These are phyloP conservation scores for Lasioglossum villosulum DNA, from an alignment of 2,888 invertebrate genomes.

Conservation along the genomic window DNA sequence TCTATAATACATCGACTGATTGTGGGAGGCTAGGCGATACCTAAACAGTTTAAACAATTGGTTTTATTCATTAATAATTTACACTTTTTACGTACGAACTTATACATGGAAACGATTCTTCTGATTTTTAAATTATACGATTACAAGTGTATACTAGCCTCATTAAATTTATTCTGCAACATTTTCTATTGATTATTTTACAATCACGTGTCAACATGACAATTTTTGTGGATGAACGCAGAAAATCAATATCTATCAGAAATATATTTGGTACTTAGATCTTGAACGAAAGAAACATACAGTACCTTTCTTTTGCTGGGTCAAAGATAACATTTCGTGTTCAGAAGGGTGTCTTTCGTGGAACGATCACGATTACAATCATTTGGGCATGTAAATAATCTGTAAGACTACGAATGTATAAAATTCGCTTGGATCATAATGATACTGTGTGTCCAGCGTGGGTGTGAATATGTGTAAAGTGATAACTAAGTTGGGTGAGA, in stretches of 20 bases:
- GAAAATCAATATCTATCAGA: background rate
- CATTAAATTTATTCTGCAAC: conserved; percentile 1
- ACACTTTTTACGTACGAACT: background rate
- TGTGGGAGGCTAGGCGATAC: conserved; percentile 27
- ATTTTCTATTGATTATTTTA: background rate
- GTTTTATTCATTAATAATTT: conserved; percentile 22
- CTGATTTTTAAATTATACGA: background rate
- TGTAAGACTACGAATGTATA: conserved; percentile 29
- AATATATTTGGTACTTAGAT: conserved; percentile 1
- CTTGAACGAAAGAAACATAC: background rate
- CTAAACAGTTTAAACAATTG: conserved; percentile 12
- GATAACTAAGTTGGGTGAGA: conserved; percentile 15
- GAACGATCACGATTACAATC: conserved; percentile 3
- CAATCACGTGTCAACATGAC: background rate
- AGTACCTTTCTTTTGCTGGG: background rate
- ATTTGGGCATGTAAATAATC: conserved; percentile 56
- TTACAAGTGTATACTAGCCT: background rate
- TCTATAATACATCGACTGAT: conserved; percentile 34
- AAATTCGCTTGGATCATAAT: conserved; percentile 11
- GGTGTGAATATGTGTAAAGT: conserved; percentile 47
- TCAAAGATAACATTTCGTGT: conserved; percentile 3
- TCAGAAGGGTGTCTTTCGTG: conserved; percentile 40
- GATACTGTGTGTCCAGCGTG: conserved; percentile 27
- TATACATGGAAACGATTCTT: background rate
- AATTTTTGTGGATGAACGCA: background rate